Evolutionary conservation across 2,113 vertebrate species (phyloP).

Genomic region (Tautogolabrus adspersus): DNA sequence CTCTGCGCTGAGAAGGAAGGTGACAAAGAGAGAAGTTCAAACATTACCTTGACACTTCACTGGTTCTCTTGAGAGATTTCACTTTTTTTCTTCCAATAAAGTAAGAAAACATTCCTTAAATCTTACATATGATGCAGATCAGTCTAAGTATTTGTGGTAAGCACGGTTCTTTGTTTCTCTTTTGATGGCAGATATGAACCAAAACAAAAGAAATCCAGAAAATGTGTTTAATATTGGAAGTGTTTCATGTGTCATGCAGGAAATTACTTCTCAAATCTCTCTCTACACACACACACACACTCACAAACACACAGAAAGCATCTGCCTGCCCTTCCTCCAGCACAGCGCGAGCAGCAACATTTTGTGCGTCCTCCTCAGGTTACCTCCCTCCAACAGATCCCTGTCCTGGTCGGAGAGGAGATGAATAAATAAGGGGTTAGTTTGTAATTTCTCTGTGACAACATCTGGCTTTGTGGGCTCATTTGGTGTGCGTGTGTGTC

Average conservation of each 20-base stretch:
- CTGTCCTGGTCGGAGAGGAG: constrained; percentile 45
- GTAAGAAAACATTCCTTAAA: neutral
- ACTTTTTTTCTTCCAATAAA: neutral
- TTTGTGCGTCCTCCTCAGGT: constrained; percentile 51
- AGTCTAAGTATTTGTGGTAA: neutral
- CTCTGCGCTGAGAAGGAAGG: constrained; percentile 12
- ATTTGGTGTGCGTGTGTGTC: neutral
- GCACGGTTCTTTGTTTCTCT: neutral
- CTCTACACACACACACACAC: neutral
- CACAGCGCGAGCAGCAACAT: constrained; percentile 26
- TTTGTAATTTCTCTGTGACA: constrained; percentile 45
- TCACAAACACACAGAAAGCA: constrained; percentile 3
- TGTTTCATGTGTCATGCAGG: neutral
- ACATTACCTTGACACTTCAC: neutral
- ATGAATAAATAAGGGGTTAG: constrained; percentile 71
- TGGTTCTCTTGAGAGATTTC: neutral
- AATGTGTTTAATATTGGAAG: constrained; percentile 13
- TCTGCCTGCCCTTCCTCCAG: constrained; percentile 9
- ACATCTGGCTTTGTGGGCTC: constrained; percentile 39
- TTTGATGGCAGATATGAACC: too few species aligned
- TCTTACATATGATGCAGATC: neutral
- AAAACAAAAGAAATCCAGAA: constrained; percentile 18
- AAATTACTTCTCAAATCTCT: constrained; percentile 9
- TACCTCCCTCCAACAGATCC: constrained; percentile 41
- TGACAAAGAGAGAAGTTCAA: neutral